Evolutionary conservation across 1,140 invertebrate genomes (phyloP).

Genomic region (Ooceraea biroi): DNA sequence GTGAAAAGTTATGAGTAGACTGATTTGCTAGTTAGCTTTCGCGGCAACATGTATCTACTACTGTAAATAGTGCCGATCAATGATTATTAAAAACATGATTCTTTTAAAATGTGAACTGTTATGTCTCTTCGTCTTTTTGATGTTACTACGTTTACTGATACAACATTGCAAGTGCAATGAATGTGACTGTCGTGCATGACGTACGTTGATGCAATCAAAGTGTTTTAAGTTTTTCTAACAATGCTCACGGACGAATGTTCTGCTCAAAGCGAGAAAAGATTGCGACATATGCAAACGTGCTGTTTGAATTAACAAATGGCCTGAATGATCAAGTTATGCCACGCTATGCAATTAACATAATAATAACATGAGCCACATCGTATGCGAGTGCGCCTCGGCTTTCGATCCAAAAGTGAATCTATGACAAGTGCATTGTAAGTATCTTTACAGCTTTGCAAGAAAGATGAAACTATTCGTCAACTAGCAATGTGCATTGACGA

Average conservation of each 20-base stretch:
- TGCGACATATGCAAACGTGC: conserved; percentile 5
- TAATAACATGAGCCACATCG: conserved; percentile 16
- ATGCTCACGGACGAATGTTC: background rate
- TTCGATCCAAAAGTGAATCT: conserved; percentile 4
- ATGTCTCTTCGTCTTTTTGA: conserved; percentile 21
- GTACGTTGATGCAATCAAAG: conserved; percentile 13
- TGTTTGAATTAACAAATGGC: conserved; percentile 40
- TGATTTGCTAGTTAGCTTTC: conserved; percentile 43
- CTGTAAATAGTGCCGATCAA: conserved; percentile 52
- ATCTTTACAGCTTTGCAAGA: conserved; percentile 66
- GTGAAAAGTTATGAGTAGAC: conserved; percentile 32
- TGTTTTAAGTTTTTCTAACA: conserved; percentile 24
- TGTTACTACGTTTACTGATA: conserved; percentile 2
- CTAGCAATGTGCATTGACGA: conserved; percentile 78
- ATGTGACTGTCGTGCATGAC: conserved; percentile 35
- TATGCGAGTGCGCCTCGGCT: conserved; percentile 33
- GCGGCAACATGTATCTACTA: conserved; percentile 40
- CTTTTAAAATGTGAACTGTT: conserved; percentile 11
- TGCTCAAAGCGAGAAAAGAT: background rate
- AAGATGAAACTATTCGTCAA: conserved; percentile 78
- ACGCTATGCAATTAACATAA: conserved; percentile 36
- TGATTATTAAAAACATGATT: conserved; percentile 51
- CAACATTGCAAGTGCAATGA: conserved; percentile 11
- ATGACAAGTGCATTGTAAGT: conserved; percentile 10
- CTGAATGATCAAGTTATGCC: conserved; percentile 29